Evolutionary conservation across 2,797 vertebrate species (phyloP).

Genomic region (Spinibarbus caldwelli): DNA sequence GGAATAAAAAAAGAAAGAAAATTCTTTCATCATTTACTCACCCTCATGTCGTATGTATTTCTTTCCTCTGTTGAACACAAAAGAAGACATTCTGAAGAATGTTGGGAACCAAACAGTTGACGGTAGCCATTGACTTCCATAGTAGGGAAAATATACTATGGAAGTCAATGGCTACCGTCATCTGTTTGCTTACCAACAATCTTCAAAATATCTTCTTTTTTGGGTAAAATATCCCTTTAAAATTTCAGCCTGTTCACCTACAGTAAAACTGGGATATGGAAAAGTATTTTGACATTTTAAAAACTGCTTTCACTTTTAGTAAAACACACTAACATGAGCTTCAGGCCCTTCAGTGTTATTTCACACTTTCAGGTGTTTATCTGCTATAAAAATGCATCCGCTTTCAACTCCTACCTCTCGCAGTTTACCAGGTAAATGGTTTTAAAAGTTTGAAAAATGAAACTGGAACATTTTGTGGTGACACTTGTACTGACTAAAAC

Average conservation of each 20-base stretch:
- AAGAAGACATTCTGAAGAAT: too few species aligned
- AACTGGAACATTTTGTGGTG: slow-evolving; percentile 6
- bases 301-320: background rate
- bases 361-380: background rate
- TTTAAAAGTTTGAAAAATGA: background rate
- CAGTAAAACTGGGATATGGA: background rate
- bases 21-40: too few species aligned
- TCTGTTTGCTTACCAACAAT: background rate
- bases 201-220: background rate
- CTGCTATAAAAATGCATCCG: background rate
- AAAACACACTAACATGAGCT: background rate
- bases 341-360: background rate
- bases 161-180: background rate
- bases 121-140: too few species aligned
- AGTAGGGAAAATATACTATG: background rate
- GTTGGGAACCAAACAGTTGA: too few species aligned
- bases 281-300: background rate
- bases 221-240: background rate
- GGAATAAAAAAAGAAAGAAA: too few species aligned
- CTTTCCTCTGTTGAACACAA: background rate
- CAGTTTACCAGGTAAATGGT: background rate
- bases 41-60: background rate
- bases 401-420: background rate
- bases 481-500: background rate
- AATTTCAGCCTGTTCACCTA: background rate